Evolutionary conservation across 2,888 invertebrate genomes (phyloP).

Genomic region (Macrophya alboannulata): DNA sequence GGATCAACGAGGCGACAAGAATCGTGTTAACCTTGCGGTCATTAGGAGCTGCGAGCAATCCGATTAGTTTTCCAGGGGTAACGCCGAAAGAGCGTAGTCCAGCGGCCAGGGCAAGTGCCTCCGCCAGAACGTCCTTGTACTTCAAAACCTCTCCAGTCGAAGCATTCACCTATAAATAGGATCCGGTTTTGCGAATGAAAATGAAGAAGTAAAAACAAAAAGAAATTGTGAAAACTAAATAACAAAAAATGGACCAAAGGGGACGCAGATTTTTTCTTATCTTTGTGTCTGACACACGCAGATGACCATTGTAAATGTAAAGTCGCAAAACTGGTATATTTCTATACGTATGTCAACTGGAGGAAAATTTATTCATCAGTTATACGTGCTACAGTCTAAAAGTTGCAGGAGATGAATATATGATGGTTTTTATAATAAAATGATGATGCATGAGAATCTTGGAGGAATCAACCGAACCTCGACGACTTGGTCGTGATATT

Average conservation of each 20-base stretch:
- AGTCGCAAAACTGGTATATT: slow-evolving; percentile 26
- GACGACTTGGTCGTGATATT: slow-evolving; percentile 49
- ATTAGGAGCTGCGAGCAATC: slow-evolving; percentile 47
- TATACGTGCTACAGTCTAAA: not conserved
- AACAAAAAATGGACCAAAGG: not conserved
- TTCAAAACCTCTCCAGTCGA: slow-evolving; percentile 51
- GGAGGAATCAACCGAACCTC: slow-evolving; percentile 44
- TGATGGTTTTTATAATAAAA: slow-evolving; percentile 2
- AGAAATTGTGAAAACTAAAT: not conserved
- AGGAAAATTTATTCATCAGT: not conserved
- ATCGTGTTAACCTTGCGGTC: slow-evolving; percentile 49
- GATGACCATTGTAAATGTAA: not conserved
- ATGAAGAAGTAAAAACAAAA: slow-evolving; percentile 4
- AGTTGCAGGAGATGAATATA: not conserved
- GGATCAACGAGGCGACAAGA: slow-evolving; percentile 49
- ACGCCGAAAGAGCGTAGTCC: slow-evolving; percentile 49
- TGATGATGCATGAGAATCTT: not conserved
- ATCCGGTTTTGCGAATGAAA: slow-evolving; percentile 42
- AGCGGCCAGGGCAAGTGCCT: slow-evolving; percentile 53
- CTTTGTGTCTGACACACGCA: slow-evolving; percentile 12
- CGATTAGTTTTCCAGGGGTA: slow-evolving; percentile 52
- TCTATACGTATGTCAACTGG: not conserved
- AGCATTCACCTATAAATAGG: slow-evolving; percentile 52
- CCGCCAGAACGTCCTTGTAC: slow-evolving; percentile 48
- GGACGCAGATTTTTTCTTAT: not conserved